Percentiles rank a stretch among this genome's conserved stretches.
These are phyloP conservation scores for Platycercus adscitus DNA, from an alignment of 2,113 vertebrate species.

Conservation along the genomic window DNA sequence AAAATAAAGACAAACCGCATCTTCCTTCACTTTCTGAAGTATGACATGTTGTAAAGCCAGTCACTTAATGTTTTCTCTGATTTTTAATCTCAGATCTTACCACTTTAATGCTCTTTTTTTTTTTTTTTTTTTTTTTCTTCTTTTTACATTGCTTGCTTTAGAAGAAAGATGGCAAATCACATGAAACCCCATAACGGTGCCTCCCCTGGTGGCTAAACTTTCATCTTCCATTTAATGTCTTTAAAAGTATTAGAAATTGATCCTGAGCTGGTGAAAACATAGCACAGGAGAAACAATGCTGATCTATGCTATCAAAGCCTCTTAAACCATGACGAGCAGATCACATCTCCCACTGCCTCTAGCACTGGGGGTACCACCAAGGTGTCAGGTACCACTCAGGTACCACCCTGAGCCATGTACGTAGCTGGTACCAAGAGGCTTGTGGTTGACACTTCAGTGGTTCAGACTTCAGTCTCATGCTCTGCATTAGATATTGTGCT, in stretches of 20 bases:
- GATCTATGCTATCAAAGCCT: not conserved
- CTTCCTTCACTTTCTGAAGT: not conserved
- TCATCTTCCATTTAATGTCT: not conserved
- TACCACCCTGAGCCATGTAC: no score
- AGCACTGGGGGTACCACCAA: accelerated
- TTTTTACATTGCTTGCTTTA: not conserved
- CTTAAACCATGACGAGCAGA: not conserved
- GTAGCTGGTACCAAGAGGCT: not conserved
- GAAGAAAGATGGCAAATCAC: not conserved
- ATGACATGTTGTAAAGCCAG: not conserved
- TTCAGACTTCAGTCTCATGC: accelerated
- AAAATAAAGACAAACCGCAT: not conserved
- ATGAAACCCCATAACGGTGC: accelerated
- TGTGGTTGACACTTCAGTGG: not conserved
- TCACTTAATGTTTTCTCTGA: not conserved
- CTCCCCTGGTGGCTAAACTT: not conserved
- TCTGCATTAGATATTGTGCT: not conserved
- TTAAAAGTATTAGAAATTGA: not conserved
- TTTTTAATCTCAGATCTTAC: not conserved
- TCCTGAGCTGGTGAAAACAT: not conserved
- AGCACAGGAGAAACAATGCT: not conserved
- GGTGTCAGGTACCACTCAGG: no score
- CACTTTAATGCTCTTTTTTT: not conserved
- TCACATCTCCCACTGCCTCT: not conserved
- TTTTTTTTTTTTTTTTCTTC: not conserved